Percentiles rank a stretch among this genome's conserved stretches.
phyloP scores from a whole-genome alignment of 2,797 vertebrate genomes.

The Eulemur mongoz region DNA sequence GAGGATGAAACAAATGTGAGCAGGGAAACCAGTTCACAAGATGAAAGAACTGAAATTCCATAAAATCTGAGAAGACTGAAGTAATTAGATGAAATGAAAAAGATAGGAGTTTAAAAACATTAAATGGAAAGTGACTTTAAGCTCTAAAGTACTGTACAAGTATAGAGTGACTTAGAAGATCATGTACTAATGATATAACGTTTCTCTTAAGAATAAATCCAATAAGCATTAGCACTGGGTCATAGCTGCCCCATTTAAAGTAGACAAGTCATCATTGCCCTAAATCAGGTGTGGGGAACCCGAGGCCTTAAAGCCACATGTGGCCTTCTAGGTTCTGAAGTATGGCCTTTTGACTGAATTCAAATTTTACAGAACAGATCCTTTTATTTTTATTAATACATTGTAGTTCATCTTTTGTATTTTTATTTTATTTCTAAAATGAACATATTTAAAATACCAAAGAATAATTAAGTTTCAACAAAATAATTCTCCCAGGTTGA shows the following conservation, averaged over 20 bases:
- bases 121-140: conserved; percentile 24
- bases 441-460: background rate
- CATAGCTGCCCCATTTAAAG: background rate
- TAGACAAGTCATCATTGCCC: background rate
- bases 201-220: background rate
- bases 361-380: background rate
- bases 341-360: background rate
- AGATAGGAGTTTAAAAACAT: background rate
- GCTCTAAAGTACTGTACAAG: background rate
- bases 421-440: background rate
- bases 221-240: background rate
- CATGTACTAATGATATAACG: background rate
- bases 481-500: background rate
- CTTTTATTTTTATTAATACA: background rate
- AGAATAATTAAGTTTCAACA: background rate
- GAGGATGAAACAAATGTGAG: background rate
- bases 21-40: background rate
- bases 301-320: background rate
- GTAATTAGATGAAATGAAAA: background rate
- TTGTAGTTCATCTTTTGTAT: background rate
- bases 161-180: background rate
- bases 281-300: background rate
- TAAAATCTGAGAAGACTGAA: background rate
- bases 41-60: background rate
- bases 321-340: background rate